A percentile compares a stretch with the other conserved stretches of the same genome.
phyloP scores from a whole-genome alignment of 2,888 invertebrate genomes.

The Argyresthia albistria region DNA sequence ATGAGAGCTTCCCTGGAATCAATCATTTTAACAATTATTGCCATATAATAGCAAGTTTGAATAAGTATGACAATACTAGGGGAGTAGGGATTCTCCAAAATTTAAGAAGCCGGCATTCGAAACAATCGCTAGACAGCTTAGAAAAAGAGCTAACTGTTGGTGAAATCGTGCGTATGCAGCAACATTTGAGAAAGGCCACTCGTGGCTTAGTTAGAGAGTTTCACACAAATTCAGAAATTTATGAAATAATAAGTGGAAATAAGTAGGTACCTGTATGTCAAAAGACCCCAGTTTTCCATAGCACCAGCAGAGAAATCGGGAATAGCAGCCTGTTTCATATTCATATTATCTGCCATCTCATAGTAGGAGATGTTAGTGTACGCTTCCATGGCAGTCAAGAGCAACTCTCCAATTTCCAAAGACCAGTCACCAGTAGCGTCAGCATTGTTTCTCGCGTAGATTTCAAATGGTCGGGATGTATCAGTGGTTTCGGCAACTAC shows the following conservation, averaged over 20 bases:
- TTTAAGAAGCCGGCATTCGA: too few species aligned
- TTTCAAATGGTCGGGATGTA: slow-evolving; percentile 35
- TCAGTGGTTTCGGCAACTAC: slow-evolving; percentile 22
- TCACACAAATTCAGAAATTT: too few species aligned
- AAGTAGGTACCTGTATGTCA: slow-evolving; percentile 84
- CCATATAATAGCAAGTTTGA: background rate
- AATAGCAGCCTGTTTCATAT: slow-evolving; percentile 82
- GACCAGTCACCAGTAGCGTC: slow-evolving; percentile 51
- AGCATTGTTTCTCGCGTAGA: slow-evolving; percentile 55
- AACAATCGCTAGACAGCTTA: too few species aligned
- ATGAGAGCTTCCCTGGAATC: slow-evolving; percentile 72
- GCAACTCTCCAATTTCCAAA: slow-evolving; percentile 48
- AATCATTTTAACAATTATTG: background rate
- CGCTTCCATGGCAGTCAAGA: slow-evolving; percentile 66
- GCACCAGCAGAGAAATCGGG: slow-evolving; percentile 86
- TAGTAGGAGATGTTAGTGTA: slow-evolving; percentile 70
- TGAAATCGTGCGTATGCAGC: too few species aligned
- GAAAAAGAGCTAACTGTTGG: too few species aligned
- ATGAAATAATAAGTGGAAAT: too few species aligned
- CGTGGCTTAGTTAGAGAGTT: too few species aligned
- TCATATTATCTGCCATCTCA: slow-evolving; percentile 54
- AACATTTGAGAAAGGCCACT: too few species aligned
- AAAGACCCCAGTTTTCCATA: slow-evolving; percentile 90
- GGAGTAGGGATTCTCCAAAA: too few species aligned
- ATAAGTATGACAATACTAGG: too few species aligned